Evolutionary conservation across 2,113 vertebrate species (phyloP), one percentile per base, ranked within the genome.

Genomic region (Capreolus pygargus): DNA sequence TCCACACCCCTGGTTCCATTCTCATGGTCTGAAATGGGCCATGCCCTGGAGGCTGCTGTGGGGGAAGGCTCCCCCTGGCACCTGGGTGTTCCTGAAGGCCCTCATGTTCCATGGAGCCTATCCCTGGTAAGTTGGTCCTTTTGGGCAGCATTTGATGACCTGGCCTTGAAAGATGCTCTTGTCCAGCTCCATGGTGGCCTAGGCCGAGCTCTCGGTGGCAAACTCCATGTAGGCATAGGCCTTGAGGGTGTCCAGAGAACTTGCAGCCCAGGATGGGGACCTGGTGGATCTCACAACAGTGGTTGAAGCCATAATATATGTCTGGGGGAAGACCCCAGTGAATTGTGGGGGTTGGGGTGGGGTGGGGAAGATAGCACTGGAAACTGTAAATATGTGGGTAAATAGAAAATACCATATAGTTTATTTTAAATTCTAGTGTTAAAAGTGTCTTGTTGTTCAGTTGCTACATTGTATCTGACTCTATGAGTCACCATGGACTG

Each of bases 321-420:
- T 52, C 23, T 17, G 55, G 57, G 55, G 28, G 43, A 82, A 81
- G 19, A 21, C 15, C 78, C 54, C 23, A 85, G 39, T 58, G 76
- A 39, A 23, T 39, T 5, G 5, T 70, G 7, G 17, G 28, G 61
- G 57, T 3, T 5, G 10, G 23, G 1, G 47, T 50, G 47, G 12
- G 52, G 50, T 52, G 50, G 15, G 19, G 10, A 3, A 6, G 67
- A 39, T 39, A 60, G 17, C 10, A 25, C 30, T 87, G 8, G 52
- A 86, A 86, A 76, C 91, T 30, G 82, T 54, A 52, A 85, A n/a
- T 82, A 94, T 5, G 5, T 79, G 16, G 17, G 12, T 86, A 89
- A 94, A 91, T 95, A 92, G 79, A 86, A 96, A 94, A n/a, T 13
- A 19, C 47, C 45, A 14, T 52, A 45, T 76, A 54, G 83, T 50